Conservation (phyloP, 2,113 vertebrate species). For the Rhineura floridana region DNA sequence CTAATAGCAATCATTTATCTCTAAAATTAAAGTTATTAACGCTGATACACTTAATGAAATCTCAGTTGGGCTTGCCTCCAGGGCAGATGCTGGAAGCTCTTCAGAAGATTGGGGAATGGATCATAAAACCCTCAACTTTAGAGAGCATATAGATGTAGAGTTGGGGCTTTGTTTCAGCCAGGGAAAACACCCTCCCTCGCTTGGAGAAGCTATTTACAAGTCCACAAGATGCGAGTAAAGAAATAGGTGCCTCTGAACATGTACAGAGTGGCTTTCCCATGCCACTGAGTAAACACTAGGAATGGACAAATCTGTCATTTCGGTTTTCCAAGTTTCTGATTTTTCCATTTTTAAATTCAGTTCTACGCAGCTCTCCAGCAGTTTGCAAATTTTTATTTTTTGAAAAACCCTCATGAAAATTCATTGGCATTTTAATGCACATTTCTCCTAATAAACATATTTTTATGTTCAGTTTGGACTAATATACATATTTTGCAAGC, state of each 20-base stretch:
- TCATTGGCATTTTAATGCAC: no score
- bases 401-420: no score
- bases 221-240: background rate
- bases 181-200: no score
- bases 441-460: no score
- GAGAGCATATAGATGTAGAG: background rate
- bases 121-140: background rate
- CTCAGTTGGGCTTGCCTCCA: background rate
- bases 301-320: no score
- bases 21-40: constrained; percentile 32
- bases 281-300: no score
- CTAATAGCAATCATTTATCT: constrained; percentile 27
- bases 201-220: background rate
- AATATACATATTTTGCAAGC: no score
- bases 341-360: no score
- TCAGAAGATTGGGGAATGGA: background rate
- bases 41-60: constrained; percentile 16
- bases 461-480: no score
- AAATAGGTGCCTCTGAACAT: background rate
- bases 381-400: no score
- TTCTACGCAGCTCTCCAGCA: no score
- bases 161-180: background rate
- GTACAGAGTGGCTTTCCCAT: background rate
- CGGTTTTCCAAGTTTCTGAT: no score
- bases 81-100: background rate